Base-by-base conservation (phyloP, 2,113 vertebrate species). In the Taurulus bubalis region DNA sequence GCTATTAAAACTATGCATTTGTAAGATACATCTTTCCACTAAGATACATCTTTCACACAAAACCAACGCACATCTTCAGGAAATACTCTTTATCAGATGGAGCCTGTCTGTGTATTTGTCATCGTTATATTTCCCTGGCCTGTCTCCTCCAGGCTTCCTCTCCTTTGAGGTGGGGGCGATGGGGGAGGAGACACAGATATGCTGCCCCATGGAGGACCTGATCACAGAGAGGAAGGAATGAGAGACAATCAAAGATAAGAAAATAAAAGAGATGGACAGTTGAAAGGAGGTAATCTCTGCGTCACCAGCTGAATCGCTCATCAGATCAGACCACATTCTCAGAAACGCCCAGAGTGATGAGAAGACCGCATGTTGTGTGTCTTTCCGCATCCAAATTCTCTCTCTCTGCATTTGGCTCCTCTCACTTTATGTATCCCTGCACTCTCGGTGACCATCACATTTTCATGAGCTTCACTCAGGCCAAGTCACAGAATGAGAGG, bases 231-330 rank as follows among this genome's bases (percentile, higher is more conserved):
- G 86, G 88, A 89, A 73, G 82, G 82, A 58, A 30, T 24, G 68
- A 67, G 64, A 79, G 77, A 89, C 76, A 78, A 83, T 89, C 73
- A 87, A 75, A 91, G 93, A 94, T 91, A 94, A 92, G 86, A 85
- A 73, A 87, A 87, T 91, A 81, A 89, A 90, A 89, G 73, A 84
- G 87, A 90, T 86, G 82, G 85, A 76, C 62, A 80, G 81, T 89
- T 89, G 80, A 92, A 89, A 88, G 82, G 82, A 86, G 58, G 75
- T 82, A 71, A 83, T 78, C 49, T 2, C 86, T 71, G 88, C 34
- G 45, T 92, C 91, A 93, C 80, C 36, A 82, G 56, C 73, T 81
- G 65, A 90, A 85, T 84, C 55, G 32, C 80, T 85, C 79, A 82
- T 87, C 77, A 88, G 82, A 88, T 92, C 76, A 84, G 82, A 86